Evolutionary conservation across 30 jellyfish, hydroid and myxozoan genomes (phyloP), one percentile per base, ranked within the genome.

Genomic region (Pelagia noctiluca): DNA sequence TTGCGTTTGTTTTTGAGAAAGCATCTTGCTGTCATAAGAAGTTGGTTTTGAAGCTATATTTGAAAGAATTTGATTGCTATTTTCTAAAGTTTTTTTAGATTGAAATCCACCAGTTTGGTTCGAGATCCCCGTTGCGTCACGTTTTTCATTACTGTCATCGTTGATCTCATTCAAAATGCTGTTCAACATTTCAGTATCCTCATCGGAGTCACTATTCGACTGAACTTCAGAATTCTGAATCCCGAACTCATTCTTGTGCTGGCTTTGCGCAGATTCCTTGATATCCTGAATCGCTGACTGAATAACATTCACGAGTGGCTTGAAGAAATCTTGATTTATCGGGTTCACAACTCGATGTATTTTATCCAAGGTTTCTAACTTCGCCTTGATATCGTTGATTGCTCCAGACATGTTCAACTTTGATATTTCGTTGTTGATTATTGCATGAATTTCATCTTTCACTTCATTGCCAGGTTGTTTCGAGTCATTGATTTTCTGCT

Each of bases 211-310:
- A 37, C 71, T 47, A 2, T 33, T 12, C 21, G 76, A 36, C 12
- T 52, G 30, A 19, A 19, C 16, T 8, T 52, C 12, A 10, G 30
- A 52, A 3, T 19, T 3, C 21, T 19, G 7, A 52, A 52, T 52
- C 68, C 68, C 16, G 68, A 52, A 52, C 26, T 66, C 54, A 47
- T 12, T 42, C 75, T n/a, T 10, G 52, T 12, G 26, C 84, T 35
- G n/a, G 49, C 36, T 52, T 46, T 50, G 62, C 1, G 29, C 25
- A 33, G 67, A 42, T 67, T 19, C 26, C 26, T 52, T 52, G 25
- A 81, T 53, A 53, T 81, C 72, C 69, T 81, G 91, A 38, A 81
- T 81, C 3, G 91, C 91, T 2, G 91, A 81, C 50, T 81, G 66
- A 32, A 81, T 29, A 4, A 81, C 42, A 1, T 36, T 73, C 18